Evolutionary conservation across 1,140 invertebrate genomes (phyloP).

Genomic region (Mya arenaria): DNA sequence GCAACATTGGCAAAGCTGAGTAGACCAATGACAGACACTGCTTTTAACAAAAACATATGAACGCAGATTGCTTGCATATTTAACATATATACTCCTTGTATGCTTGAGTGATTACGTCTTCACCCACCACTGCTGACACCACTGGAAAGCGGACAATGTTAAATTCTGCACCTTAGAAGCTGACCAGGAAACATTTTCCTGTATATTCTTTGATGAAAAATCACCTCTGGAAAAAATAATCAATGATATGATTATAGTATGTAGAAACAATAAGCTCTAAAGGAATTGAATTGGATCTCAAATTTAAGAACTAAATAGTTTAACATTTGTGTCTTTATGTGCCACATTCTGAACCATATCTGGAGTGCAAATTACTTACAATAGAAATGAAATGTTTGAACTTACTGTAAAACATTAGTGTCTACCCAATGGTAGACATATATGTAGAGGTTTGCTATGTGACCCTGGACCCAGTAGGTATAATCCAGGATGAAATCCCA

Average conservation of each 20-base stretch:
- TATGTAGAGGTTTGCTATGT: slow-evolving; percentile 40
- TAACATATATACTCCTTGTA: too few species aligned
- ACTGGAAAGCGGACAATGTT: not conserved
- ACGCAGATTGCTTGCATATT: too few species aligned
- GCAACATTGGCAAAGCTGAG: too few species aligned
- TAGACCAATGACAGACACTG: too few species aligned
- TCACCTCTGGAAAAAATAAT: slow-evolving; percentile 43
- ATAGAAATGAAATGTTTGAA: too few species aligned
- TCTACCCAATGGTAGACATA: slow-evolving; percentile 43
- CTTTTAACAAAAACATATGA: too few species aligned
- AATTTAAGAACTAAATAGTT: not conserved
- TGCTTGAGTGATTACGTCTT: too few species aligned
- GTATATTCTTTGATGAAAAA: slow-evolving; percentile 39
- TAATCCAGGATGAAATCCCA: slow-evolving; percentile 51
- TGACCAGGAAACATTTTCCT: slow-evolving; percentile 30
- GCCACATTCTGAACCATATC: not conserved
- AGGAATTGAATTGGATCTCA: not conserved
- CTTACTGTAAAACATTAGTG: slow-evolving; percentile 48
- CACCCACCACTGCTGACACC: slow-evolving; percentile 11
- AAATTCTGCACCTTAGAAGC: slow-evolving; percentile 44
- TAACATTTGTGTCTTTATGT: not conserved
- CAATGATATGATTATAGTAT: not conserved
- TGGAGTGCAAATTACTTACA: not conserved
- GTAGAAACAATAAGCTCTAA: not conserved
- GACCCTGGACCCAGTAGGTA: slow-evolving; percentile 43